These are phyloP conservation scores for Sabellastarte sp. DNA, from an alignment of 2,888 invertebrate genomes.

Conservation along the genomic window DNA sequence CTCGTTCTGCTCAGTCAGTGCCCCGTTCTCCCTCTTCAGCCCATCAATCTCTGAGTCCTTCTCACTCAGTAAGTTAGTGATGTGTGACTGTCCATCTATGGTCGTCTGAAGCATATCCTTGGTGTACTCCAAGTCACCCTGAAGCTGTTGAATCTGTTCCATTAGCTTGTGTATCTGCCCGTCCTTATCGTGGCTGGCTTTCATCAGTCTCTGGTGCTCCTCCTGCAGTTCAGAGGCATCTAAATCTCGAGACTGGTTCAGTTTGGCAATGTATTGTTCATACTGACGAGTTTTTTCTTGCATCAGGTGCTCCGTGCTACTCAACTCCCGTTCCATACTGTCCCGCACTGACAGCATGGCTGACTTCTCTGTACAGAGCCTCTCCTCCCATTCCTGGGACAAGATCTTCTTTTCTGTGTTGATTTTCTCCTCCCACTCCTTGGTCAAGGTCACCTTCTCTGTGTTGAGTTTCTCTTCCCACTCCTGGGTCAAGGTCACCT, in stretches of 20 bases:
- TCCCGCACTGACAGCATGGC: too few relatives aligned
- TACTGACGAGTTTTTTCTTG: slow-evolving; percentile 33
- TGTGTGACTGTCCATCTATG: slow-evolving; percentile 24
- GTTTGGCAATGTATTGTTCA: slow-evolving; percentile 35
- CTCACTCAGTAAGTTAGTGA: slow-evolving; percentile 20
- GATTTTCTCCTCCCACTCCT: too few relatives aligned
- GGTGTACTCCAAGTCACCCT: slow-evolving; percentile 28
- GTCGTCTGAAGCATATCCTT: slow-evolving; percentile 31
- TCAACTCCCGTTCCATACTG: slow-evolving; percentile 14
- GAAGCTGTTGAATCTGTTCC: slow-evolving; percentile 24
- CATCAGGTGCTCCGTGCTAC: slow-evolving; percentile 18
- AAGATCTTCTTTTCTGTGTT: too few relatives aligned
- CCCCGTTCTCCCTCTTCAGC: slow-evolving; percentile 6
- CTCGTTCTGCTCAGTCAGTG: slow-evolving; percentile 20
- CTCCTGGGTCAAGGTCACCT: not conserved
- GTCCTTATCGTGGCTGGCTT: slow-evolving; percentile 31
- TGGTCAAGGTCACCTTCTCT: too few relatives aligned
- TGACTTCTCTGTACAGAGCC: too few relatives aligned
- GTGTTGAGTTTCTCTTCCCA: slow-evolving; percentile 6
- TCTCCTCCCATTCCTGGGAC: too few relatives aligned
- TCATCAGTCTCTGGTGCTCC: slow-evolving; percentile 32
- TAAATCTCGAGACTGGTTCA: slow-evolving; percentile 31
- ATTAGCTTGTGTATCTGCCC: slow-evolving; percentile 30
- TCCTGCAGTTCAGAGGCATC: slow-evolving; percentile 30
- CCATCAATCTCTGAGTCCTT: slow-evolving; percentile 11